phyloP scores from a whole-genome alignment of 2,113 vertebrate genomes.

The Chionomys nivalis region DNA sequence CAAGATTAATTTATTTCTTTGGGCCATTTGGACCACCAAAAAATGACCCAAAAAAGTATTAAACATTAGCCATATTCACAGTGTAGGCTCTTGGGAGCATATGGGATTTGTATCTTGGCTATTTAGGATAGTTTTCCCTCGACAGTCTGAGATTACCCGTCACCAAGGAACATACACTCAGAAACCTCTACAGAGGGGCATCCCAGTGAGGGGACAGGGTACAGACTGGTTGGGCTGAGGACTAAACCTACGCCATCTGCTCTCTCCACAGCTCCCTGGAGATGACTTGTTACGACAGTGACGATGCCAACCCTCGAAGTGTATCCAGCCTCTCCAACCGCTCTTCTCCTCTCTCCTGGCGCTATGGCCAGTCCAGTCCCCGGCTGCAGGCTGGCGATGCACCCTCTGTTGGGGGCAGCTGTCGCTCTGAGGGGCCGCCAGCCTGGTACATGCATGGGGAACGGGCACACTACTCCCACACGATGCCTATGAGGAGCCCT shows the following conservation, averaged over 20 bases:
- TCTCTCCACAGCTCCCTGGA: conserved; percentile 89
- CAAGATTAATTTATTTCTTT: not conserved
- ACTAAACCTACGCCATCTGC: conserved; percentile 29
- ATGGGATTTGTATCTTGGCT: not conserved
- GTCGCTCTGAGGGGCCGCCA: conserved; percentile 87
- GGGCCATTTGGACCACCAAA: not conserved
- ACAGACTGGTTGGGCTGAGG: accelerated
- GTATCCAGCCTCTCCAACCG: conserved; percentile 95
- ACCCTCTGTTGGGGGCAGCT: conserved; percentile 92
- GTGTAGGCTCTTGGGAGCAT: not conserved
- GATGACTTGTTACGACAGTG: conserved; percentile 94
- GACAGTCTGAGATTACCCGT: not conserved
- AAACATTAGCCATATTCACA: not conserved
- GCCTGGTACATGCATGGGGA: conserved; percentile 88
- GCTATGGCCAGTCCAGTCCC: conserved; percentile 95
- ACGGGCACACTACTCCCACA: conserved; percentile 91
- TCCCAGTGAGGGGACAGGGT: not conserved
- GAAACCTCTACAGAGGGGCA: not conserved
- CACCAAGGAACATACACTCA: accelerated
- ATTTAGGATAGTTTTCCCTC: not conserved
- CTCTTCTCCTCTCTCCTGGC: conserved; percentile 96
- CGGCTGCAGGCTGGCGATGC: conserved; percentile 96
- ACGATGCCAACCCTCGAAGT: conserved; percentile 93
- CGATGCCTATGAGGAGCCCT: conserved; percentile 94
- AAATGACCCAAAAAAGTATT: not conserved